Percentiles rank a stretch among this genome's conserved stretches.
phyloP scores from a whole-genome alignment of 2,113 vertebrate species.

The Coptodon bakossiorum region DNA sequence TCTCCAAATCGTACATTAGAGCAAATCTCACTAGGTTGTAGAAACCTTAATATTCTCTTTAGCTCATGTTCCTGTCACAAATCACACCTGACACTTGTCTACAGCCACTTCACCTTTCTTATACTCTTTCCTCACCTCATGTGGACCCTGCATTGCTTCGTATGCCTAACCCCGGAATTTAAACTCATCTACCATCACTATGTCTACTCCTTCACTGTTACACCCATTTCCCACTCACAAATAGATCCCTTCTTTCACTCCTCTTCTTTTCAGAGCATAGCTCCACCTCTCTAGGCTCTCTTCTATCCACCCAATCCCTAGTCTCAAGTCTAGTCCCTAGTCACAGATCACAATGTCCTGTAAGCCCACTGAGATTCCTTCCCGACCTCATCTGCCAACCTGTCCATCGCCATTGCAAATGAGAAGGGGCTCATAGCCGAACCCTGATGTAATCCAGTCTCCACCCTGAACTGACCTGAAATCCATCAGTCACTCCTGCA shows the following conservation, averaged over 20 bases:
- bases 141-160: neutral
- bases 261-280: neutral
- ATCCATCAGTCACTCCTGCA: neutral
- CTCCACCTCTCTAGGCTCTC: neutral
- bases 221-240: neutral
- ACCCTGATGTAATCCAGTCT: neutral
- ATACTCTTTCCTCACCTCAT: neutral
- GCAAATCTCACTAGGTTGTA: too few relatives aligned
- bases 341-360: neutral
- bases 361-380: neutral
- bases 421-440: neutral
- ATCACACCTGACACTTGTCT: too few relatives aligned
- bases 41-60: too few relatives aligned
- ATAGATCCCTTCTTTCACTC: neutral
- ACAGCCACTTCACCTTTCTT: too few relatives aligned
- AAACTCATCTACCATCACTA: neutral
- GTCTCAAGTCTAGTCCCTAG: neutral
- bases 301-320: neutral
- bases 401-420: neutral
- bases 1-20: too few relatives aligned
- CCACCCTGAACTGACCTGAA: neutral
- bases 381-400: neutral
- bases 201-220: neutral
- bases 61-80: too few relatives aligned
- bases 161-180: fast-evolving